Evolutionary conservation across 2,888 invertebrate species (phyloP).

Genomic region (Cenopis cana): DNA sequence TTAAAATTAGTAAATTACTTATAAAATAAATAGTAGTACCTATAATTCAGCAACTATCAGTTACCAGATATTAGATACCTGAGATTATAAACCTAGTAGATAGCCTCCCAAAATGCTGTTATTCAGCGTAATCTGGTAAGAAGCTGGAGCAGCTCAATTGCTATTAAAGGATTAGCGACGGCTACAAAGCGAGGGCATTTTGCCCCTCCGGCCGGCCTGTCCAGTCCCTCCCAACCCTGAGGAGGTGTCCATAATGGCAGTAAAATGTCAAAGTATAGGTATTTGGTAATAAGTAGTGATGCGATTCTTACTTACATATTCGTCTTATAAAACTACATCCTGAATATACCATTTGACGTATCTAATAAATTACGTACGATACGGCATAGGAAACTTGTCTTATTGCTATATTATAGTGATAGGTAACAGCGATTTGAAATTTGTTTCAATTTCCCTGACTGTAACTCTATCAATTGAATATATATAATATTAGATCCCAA

Average conservation of each 20-base stretch:
- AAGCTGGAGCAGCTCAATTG: slow-evolving; percentile 52
- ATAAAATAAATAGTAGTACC: too few relatives aligned
- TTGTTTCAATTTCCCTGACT: too few relatives aligned
- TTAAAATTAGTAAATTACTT: too few relatives aligned
- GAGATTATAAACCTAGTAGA: not conserved
- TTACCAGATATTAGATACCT: not conserved
- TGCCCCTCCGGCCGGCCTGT: slow-evolving; percentile 70
- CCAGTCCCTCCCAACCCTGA: slow-evolving; percentile 51
- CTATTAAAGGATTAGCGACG: slow-evolving; percentile 80
- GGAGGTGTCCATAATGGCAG: slow-evolving; percentile 8
- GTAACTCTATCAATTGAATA: too few relatives aligned
- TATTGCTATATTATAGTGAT: too few relatives aligned
- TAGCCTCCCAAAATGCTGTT: slow-evolving; percentile 10
- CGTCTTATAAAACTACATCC: not conserved
- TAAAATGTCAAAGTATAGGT: not conserved
- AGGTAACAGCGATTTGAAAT: too few relatives aligned
- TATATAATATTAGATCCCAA: too few relatives aligned
- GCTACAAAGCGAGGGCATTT: slow-evolving; percentile 76
- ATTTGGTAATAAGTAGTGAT: not conserved
- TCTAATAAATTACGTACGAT: too few relatives aligned
- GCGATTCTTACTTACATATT: not conserved
- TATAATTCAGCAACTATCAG: too few relatives aligned
- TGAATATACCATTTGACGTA: not conserved
- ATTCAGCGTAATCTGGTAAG: slow-evolving; percentile 26
- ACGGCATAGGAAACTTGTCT: too few relatives aligned